Percentiles rank a stretch among this genome's conserved stretches.
Evolutionary conservation across 2,888 invertebrate genomes (phyloP).

Genomic region (Fissipunctia ypsillon): DNA sequence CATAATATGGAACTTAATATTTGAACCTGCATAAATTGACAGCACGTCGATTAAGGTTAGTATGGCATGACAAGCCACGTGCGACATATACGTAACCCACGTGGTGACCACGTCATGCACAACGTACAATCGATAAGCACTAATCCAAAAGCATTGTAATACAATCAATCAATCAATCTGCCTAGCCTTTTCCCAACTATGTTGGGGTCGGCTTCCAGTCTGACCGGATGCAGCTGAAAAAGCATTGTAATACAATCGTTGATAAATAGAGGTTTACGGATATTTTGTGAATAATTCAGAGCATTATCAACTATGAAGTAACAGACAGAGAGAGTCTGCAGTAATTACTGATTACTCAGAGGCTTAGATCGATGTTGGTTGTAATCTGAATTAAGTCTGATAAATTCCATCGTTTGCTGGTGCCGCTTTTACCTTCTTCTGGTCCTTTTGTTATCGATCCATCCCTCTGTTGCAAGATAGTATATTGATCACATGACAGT

Average conservation of each 20-base stretch:
- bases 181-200: no score
- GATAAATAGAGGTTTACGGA: not conserved
- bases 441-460: not conserved
- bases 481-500: not conserved
- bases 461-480: not conserved
- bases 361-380: not conserved
- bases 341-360: not conserved
- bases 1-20: no score
- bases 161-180: no score
- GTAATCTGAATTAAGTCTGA: not conserved
- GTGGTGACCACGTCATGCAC: not conserved
- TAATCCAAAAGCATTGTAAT: constrained; percentile 12
- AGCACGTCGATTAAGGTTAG: not conserved
- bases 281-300: constrained; percentile 4
- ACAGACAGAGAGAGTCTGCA: not conserved
- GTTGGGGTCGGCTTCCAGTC: no score
- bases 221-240: no score
- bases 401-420: not conserved
- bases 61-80: constrained; percentile 4
- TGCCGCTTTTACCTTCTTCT: not conserved
- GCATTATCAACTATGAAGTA: constrained; percentile 14
- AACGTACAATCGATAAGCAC: constrained; percentile 25
- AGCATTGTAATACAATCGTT: not conserved
- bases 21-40: not conserved
- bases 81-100: not conserved